These are phyloP conservation scores for Gastrophryne carolinensis DNA, from an alignment of 2,797 vertebrate genomes.

Conservation along the genomic window DNA sequence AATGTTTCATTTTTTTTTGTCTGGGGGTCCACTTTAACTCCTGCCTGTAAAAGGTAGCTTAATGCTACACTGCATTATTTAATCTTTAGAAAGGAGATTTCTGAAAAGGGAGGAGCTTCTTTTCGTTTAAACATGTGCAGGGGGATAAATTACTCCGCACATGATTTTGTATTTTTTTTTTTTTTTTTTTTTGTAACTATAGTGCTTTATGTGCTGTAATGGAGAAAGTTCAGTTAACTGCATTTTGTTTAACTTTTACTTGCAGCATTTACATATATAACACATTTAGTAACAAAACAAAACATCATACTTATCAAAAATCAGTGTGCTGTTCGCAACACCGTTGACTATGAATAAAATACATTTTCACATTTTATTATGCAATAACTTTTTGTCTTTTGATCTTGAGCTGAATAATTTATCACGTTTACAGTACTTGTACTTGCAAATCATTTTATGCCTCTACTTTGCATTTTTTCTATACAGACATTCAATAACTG, in stretches of 20 bases:
- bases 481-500: not conserved
- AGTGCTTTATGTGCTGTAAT: too few relatives aligned
- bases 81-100: too few relatives aligned
- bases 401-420: constrained; percentile 32
- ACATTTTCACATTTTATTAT: constrained; percentile 22
- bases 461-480: not conserved
- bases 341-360: constrained; percentile 22
- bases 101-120: too few relatives aligned
- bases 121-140: too few relatives aligned
- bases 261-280: not conserved
- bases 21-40: too few relatives aligned
- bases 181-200: too few relatives aligned
- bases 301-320: not conserved
- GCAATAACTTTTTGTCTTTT: constrained; percentile 32
- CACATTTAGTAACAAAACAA: not conserved
- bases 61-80: too few relatives aligned
- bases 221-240: too few relatives aligned
- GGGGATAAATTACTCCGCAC: too few relatives aligned
- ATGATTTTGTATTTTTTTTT: too few relatives aligned
- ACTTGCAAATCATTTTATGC: constrained; percentile 22
- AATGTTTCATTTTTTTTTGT: too few relatives aligned
- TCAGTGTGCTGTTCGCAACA: constrained; percentile 6
- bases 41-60: too few relatives aligned
- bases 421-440: constrained; percentile 14
- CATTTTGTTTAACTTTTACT: not conserved